phyloP scores from a whole-genome alignment of 37 sponge, comb jelly and placozoan genomes.

The Halichondria panicea region DNA sequence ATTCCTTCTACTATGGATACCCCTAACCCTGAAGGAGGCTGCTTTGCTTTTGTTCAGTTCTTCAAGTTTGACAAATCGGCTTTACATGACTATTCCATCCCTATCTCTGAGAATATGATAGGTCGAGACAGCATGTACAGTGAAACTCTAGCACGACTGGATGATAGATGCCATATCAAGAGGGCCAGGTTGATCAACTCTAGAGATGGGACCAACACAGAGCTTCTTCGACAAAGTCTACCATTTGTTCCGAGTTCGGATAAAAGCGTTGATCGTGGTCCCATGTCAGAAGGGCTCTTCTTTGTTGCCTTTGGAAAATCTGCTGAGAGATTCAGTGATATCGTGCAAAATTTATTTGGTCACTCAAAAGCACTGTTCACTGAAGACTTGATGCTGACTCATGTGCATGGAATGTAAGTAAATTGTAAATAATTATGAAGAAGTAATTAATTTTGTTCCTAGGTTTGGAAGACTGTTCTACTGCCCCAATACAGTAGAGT shows the following conservation, averaged over 20 bases:
- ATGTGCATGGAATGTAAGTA: constrained; percentile 30
- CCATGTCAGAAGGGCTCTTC: constrained; percentile 25
- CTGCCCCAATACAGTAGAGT: constrained; percentile 37
- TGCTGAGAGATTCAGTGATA: constrained; percentile 22
- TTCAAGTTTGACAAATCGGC: constrained; percentile 20
- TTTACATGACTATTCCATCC: background rate
- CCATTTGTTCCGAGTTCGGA: background rate
- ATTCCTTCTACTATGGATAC: background rate
- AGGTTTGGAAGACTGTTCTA: constrained; percentile 30
- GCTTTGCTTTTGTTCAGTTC: constrained; percentile 43
- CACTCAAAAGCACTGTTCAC: constrained; percentile 2
- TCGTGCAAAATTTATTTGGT: constrained; percentile 24
- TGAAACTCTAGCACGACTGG: constrained; percentile 29
- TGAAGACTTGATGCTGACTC: constrained; percentile 27
- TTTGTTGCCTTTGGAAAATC: constrained; percentile 63
- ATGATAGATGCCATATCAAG: constrained; percentile 43
- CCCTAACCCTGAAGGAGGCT: constrained; percentile 24
- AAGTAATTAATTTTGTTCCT: background rate
- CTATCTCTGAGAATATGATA: constrained; percentile 42
- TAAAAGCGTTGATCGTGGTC: background rate
- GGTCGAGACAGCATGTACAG: constrained; percentile 29
- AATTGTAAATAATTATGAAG: background rate
- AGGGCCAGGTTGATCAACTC: constrained; percentile 30
- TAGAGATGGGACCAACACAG: constrained; percentile 50
- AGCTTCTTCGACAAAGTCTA: constrained; percentile 44